Conservation (phyloP, 2,113 vertebrate genomes). For the Mohoua ochrocephala region DNA sequence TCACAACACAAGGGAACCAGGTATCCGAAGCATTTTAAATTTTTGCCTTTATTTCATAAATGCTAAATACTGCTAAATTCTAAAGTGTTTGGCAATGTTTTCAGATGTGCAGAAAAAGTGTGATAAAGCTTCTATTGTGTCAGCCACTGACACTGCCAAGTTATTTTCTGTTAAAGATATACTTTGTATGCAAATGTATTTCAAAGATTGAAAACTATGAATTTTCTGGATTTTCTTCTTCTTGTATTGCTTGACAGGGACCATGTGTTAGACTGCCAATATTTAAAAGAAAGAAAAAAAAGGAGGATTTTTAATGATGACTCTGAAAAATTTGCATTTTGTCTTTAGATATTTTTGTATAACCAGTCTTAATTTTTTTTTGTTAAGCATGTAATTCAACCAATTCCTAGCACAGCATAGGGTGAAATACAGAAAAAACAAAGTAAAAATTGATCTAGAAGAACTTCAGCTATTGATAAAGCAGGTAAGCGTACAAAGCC, state of each 20-base stretch:
- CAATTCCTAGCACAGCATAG: background rate
- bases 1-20: background rate
- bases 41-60: background rate
- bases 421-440: background rate
- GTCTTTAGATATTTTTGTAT: background rate
- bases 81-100: background rate
- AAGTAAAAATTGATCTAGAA: background rate
- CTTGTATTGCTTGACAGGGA: background rate
- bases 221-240: background rate
- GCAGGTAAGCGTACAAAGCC: background rate
- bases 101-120: background rate
- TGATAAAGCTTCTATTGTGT: background rate
- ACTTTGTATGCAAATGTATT: background rate
- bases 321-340: background rate
- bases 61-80: background rate
- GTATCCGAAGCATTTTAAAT: background rate
- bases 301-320: background rate
- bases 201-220: background rate
- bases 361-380: background rate
- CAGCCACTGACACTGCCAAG: background rate
- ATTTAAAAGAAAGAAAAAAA: background rate
- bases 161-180: background rate
- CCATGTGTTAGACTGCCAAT: background rate
- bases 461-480: background rate
- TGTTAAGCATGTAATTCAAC: background rate